Percentiles rank a stretch among this genome's conserved stretches.
Evolutionary conservation across 2,797 vertebrate genomes (phyloP).

Genomic region (Xyrichtys novacula): DNA sequence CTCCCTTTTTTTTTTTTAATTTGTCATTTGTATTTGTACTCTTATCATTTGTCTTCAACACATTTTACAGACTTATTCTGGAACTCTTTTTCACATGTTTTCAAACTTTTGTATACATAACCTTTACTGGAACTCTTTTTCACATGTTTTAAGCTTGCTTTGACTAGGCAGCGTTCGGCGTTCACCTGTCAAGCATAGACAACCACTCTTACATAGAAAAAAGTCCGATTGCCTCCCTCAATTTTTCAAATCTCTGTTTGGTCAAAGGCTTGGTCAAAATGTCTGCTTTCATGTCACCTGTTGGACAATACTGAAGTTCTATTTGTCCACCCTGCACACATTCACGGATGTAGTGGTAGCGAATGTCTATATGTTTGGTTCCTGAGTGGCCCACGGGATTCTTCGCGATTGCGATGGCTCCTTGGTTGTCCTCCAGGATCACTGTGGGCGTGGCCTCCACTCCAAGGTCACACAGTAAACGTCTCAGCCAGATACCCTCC

Average conservation of each 20-base stretch:
- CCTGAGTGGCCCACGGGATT: conserved; percentile 35
- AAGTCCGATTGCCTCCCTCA: neutral
- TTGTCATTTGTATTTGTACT: neutral
- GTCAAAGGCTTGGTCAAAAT: conserved; percentile 27
- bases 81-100: no score
- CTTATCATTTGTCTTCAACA: neutral
- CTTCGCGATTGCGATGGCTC: conserved; percentile 46
- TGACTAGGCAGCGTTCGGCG: neutral
- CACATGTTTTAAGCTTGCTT: neutral
- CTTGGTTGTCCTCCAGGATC: conserved; percentile 57
- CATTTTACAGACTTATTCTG: neutral
- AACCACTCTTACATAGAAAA: neutral
- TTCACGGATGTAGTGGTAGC: conserved; percentile 51
- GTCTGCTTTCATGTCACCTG: conserved; percentile 33
- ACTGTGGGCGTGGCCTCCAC: conserved; percentile 2
- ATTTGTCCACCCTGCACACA: conserved; percentile 59
- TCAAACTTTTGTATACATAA: no score
- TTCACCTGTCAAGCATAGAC: neutral
- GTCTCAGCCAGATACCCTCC: conserved; percentile 37
- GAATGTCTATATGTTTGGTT: conserved; percentile 52
- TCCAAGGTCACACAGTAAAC: conserved; percentile 44
- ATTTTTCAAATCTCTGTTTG: conserved; percentile 10
- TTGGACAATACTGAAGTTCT: conserved; percentile 41
- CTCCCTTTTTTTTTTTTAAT: neutral
- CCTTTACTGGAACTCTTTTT: neutral